A percentile compares a stretch with the other conserved stretches of the same genome.
Conservation (phyloP, 2,797 vertebrate species). For the Salarias fasciatus region DNA sequence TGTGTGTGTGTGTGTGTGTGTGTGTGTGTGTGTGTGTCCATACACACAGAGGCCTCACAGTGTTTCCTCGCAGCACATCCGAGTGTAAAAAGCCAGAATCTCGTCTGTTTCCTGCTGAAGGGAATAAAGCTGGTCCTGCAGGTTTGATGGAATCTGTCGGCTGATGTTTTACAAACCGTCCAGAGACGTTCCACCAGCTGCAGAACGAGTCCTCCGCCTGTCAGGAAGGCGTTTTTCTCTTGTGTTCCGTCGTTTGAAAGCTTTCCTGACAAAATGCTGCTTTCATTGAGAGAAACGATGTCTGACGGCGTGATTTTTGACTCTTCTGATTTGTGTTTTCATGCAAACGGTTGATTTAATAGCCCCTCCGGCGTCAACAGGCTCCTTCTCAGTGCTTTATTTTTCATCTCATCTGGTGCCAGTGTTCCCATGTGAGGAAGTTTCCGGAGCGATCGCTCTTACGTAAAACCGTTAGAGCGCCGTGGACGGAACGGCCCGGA, state of each 20-base stretch:
- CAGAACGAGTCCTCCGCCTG: background rate
- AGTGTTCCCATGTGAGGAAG: constrained; percentile 1
- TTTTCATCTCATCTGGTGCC: constrained; percentile 26
- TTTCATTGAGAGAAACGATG: constrained; percentile 11
- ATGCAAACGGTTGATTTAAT: constrained; percentile 9
- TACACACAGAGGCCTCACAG: too few relatives aligned
- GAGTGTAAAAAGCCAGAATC: too few relatives aligned
- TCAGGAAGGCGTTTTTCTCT: constrained; percentile 11
- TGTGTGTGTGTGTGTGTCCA: too few relatives aligned
- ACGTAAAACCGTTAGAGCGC: constrained; percentile 10
- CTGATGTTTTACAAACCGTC: too few relatives aligned
- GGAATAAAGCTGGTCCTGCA: too few relatives aligned
- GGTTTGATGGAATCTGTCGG: too few relatives aligned
- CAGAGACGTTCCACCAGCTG: background rate
- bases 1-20: too few relatives aligned
- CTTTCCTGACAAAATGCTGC: background rate
- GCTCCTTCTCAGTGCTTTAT: constrained; percentile 4
- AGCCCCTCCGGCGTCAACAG: constrained; percentile 27
- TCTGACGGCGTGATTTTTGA: constrained; percentile 12
- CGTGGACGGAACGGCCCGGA: constrained; percentile 10
- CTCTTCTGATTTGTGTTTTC: constrained; percentile 1
- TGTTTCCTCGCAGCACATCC: too few relatives aligned
- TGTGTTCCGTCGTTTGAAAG: background rate
- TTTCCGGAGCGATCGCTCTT: constrained; percentile 8
- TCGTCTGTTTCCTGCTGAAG: too few relatives aligned